Conservation (phyloP, 2,113 vertebrate genomes). For the Myiozetetes cayanensis region DNA sequence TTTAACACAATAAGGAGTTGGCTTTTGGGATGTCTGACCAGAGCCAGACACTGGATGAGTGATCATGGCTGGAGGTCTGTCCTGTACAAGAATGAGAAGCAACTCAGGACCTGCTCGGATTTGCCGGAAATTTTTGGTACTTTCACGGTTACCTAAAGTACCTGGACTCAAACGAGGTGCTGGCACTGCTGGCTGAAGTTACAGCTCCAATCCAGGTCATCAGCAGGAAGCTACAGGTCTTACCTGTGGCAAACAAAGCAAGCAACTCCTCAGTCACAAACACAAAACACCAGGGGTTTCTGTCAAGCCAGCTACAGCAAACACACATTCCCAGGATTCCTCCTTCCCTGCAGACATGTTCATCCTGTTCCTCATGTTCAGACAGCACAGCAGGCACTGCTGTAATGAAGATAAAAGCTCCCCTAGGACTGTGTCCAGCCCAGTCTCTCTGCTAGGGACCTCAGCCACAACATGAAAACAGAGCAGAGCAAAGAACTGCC, state of each 20-base stretch:
- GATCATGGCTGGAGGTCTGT: too few species aligned
- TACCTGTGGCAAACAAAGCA: neutral
- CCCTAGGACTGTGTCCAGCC: neutral
- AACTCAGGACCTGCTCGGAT: neutral
- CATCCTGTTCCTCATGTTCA: neutral
- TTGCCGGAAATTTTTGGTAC: neutral
- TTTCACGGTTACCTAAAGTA: neutral
- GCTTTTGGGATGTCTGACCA: neutral
- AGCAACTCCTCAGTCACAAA: neutral
- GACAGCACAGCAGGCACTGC: neutral
- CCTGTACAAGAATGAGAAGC: neutral
- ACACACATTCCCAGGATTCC: neutral
- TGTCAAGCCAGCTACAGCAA: neutral
- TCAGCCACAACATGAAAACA: neutral
- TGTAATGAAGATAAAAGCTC: neutral
- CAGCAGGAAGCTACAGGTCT: neutral
- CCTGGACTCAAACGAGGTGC: fast-evolving
- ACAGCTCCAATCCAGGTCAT: neutral
- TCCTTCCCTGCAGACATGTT: neutral
- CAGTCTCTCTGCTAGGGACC: neutral
- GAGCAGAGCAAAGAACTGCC: neutral
- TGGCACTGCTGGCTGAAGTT: neutral
- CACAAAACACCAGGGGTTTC: neutral
- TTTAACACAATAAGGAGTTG: neutral
- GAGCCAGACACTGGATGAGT: neutral